Percentiles rank a stretch among this genome's conserved stretches.
phyloP scores from a whole-genome alignment of 2,888 invertebrate species.

The Protophormia terraenovae region DNA sequence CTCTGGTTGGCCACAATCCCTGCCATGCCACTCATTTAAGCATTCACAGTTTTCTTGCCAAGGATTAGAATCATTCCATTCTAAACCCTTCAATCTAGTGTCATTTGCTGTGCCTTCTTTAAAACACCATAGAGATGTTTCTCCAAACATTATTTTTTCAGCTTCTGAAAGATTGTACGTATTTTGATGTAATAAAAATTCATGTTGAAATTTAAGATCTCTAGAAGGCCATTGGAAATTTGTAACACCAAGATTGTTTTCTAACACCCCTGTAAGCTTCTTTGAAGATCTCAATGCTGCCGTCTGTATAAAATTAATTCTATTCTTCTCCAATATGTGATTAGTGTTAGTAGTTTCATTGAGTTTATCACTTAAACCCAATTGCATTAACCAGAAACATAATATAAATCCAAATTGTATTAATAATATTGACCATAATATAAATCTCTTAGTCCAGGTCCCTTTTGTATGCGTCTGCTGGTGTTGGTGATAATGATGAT shows the following conservation, averaged over 20 bases:
- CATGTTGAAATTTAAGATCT: conserved; percentile 56
- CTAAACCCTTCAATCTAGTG: conserved; percentile 33
- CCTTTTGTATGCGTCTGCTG: conserved; percentile 58
- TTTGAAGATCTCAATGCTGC: conserved; percentile 5
- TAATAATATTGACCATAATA: conserved; percentile 77
- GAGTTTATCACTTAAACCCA: conserved; percentile 64
- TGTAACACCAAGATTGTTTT: not conserved
- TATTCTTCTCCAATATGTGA: conserved; percentile 12
- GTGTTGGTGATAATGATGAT: conserved; percentile 15
- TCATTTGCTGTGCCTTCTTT: conserved; percentile 75
- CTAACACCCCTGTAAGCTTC: not conserved
- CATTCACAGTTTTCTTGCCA: conserved; percentile 82
- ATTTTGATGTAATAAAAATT: conserved; percentile 47
- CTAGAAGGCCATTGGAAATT: conserved; percentile 61
- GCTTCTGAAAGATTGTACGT: conserved; percentile 33
- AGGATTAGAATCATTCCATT: conserved; percentile 34
- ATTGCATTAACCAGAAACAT: conserved; percentile 78
- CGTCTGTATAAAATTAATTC: conserved; percentile 73
- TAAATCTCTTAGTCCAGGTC: conserved; percentile 75
- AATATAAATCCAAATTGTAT: conserved; percentile 78
- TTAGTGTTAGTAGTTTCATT: conserved; percentile 52
- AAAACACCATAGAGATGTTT: conserved; percentile 75
- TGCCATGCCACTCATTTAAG: conserved; percentile 85
- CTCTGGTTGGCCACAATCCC: conserved; percentile 86
- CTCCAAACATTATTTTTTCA: conserved; percentile 61